Conservation (phyloP, 92 coral and sea anemone species). For the Heliopora coerulea region DNA sequence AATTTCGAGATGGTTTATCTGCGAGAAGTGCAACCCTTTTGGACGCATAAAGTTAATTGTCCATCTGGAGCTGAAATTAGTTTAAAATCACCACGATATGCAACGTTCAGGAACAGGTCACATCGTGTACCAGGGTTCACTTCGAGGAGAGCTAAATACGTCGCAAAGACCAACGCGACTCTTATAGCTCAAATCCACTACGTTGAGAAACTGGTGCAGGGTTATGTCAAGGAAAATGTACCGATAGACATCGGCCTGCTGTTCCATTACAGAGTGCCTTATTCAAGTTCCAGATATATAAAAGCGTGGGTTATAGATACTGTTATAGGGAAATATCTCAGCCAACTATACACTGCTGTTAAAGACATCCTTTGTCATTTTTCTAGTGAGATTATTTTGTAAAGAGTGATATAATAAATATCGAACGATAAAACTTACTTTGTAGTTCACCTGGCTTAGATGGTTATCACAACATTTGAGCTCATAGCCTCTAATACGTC, state of each 20-base stretch:
- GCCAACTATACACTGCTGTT: background rate
- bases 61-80: slow-evolving; percentile 4
- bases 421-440: no score
- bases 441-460: no score
- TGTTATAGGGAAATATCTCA: background rate
- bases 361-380: background rate
- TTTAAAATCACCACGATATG: background rate
- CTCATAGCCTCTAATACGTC: no score
- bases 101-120: background rate
- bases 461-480: no score
- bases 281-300: background rate
- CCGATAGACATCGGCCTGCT: background rate
- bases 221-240: background rate
- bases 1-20: background rate
- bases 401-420: no score
- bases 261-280: background rate
- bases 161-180: background rate
- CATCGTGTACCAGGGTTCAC: background rate
- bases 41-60: background rate
- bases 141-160: background rate
- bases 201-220: background rate
- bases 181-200: background rate
- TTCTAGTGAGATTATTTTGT: no score
- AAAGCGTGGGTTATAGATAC: background rate
- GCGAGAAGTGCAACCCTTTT: background rate